phyloP scores from a whole-genome alignment of 2,888 invertebrate genomes.

The Platycnemis pennipes region DNA sequence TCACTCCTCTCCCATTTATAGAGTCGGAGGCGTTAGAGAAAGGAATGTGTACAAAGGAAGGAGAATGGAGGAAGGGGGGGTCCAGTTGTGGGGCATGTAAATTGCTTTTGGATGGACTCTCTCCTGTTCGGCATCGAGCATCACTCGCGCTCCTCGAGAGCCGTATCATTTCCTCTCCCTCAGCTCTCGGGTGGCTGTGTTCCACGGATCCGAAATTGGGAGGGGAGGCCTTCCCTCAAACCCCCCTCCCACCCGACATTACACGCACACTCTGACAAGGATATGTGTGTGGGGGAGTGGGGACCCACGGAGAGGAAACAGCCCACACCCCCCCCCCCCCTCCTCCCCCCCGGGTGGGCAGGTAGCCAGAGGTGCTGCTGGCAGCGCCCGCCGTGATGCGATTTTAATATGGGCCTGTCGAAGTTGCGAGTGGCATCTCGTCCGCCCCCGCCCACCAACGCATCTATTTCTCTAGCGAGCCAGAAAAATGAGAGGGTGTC shows the following conservation, averaged over 20 bases:
- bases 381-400: conserved; percentile 48
- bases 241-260: not conserved
- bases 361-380: conserved; percentile 63
- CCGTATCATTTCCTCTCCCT: not conserved
- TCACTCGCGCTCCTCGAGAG: not conserved
- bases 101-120: conserved; percentile 51
- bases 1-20: not conserved
- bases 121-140: not conserved
- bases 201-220: conserved; percentile 25
- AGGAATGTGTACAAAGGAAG: not conserved
- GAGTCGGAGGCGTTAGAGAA: not conserved
- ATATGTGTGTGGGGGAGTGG: conserved; percentile 24
- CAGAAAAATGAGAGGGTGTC: not conserved
- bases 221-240: not conserved
- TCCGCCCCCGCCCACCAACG: not conserved
- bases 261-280: not conserved
- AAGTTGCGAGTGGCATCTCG: conserved; percentile 17
- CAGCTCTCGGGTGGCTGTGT: not conserved
- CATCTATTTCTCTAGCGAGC: not conserved
- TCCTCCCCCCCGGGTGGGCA: conserved; percentile 25
- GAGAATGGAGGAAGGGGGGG: not conserved
- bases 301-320: not conserved
- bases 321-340: too few species aligned
- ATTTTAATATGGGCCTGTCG: conserved; percentile 65
- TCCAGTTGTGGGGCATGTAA: conserved; percentile 47